Percentiles rank a stretch among this genome's conserved stretches.
These are phyloP conservation scores for Sphenopsis melanotis DNA, from an alignment of 2,797 vertebrate genomes.

Conservation along the genomic window DNA sequence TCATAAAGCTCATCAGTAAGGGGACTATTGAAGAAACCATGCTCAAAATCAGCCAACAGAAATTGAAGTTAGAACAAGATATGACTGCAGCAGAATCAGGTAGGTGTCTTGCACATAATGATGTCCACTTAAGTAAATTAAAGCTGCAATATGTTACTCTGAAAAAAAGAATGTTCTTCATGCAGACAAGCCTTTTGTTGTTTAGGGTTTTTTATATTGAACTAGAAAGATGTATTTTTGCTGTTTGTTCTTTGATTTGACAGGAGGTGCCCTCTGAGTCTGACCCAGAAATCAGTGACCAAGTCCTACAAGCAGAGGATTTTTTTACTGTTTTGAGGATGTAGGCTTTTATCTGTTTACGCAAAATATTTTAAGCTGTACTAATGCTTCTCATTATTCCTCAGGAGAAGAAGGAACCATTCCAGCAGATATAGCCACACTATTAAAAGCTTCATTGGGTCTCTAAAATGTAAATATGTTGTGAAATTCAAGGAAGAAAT, in stretches of 20 bases:
- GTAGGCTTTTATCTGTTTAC: background rate
- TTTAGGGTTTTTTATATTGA: background rate
- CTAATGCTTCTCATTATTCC: background rate
- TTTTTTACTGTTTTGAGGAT: background rate
- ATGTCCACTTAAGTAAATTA: background rate
- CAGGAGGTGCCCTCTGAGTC: background rate
- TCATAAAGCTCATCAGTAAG: constrained; percentile 91
- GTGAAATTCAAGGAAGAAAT: constrained; percentile 5
- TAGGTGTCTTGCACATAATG: constrained; percentile 51
- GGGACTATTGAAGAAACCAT: constrained; percentile 93
- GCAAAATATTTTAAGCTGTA: background rate
- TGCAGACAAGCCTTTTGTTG: background rate
- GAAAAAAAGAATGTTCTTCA: background rate
- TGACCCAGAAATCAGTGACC: background rate
- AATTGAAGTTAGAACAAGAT: constrained; percentile 93
- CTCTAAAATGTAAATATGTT: constrained; percentile 74
- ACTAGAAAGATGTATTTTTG: background rate
- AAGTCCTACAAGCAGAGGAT: background rate
- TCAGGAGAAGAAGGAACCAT: constrained; percentile 85
- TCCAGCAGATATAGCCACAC: constrained; percentile 90
- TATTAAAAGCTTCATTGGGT: constrained; percentile 91
- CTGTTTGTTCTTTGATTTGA: background rate
- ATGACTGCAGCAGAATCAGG: constrained; percentile 89
- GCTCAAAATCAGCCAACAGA: constrained; percentile 89
- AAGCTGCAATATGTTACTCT: background rate